These are phyloP conservation scores for Elaphurus davidianus DNA, from an alignment of 2,113 vertebrate species.

Conservation along the genomic window DNA sequence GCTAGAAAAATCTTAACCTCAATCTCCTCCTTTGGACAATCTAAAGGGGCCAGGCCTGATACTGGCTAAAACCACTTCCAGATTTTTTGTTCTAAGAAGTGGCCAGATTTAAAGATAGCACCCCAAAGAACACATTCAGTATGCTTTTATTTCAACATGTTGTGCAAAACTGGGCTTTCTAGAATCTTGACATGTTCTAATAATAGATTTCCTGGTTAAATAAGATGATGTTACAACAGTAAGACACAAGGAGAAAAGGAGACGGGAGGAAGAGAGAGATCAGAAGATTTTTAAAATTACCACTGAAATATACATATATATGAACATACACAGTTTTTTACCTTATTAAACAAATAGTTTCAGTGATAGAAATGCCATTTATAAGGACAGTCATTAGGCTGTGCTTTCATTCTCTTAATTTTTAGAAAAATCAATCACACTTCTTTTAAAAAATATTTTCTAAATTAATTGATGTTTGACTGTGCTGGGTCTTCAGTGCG, in stretches of 20 bases:
- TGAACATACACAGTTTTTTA: not conserved
- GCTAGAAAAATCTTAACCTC: not conserved
- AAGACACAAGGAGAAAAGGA: not conserved
- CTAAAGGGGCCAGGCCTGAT: not conserved
- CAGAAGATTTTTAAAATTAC: not conserved
- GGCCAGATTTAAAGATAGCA: not conserved
- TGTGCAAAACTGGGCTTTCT: not conserved
- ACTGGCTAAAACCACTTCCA: not conserved
- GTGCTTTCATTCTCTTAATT: not conserved
- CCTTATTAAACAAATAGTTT: constrained; percentile 4
- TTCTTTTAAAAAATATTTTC: not conserved
- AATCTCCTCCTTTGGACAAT: not conserved
- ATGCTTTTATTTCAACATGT: constrained; percentile 23
- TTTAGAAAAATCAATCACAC: not conserved
- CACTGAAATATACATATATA: not conserved
- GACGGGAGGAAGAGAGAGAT: not conserved
- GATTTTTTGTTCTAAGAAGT: not conserved
- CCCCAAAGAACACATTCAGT: not conserved
- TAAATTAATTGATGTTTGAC: not conserved
- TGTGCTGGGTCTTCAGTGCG: not conserved
- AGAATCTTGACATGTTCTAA: not conserved
- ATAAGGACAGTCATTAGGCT: not conserved
- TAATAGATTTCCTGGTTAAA: constrained; percentile 14
- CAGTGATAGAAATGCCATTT: not conserved
- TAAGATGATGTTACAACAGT: not conserved